Conservation (phyloP, 2,888 invertebrate genomes). For the Hecatera dysodea region DNA sequence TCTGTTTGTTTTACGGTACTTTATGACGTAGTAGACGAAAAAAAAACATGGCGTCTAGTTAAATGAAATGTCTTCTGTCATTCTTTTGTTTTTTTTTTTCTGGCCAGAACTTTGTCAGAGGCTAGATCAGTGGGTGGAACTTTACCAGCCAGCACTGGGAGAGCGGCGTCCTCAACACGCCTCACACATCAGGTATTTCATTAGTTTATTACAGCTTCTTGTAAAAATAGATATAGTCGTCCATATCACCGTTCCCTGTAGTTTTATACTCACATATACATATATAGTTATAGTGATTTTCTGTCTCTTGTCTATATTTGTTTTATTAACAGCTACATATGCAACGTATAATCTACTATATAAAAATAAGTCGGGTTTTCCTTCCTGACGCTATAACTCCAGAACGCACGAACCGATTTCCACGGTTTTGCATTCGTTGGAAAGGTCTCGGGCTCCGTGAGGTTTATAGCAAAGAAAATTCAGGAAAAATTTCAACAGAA, state of each 20-base stretch:
- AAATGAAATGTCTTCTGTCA: not conserved
- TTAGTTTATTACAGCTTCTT: not conserved
- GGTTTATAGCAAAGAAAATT: too few relatives aligned
- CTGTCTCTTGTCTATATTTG: too few relatives aligned
- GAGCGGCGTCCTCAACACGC: slow-evolving; percentile 87
- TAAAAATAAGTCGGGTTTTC: too few relatives aligned
- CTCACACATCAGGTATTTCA: slow-evolving; percentile 85
- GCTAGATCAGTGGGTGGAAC: slow-evolving; percentile 89
- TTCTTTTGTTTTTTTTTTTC: not conserved
- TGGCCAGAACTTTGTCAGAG: slow-evolving; percentile 83
- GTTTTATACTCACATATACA: not conserved
- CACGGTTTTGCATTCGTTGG: too few relatives aligned
- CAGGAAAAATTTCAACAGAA: too few relatives aligned
- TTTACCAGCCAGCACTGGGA: slow-evolving; percentile 86
- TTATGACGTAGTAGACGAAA: too few relatives aligned
- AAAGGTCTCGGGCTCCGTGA: too few relatives aligned
- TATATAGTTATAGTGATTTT: not conserved
- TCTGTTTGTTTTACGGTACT: too few relatives aligned
- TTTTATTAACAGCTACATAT: not conserved
- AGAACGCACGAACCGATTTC: too few relatives aligned
- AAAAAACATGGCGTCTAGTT: too few relatives aligned
- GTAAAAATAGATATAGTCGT: not conserved
- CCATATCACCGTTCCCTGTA: not conserved
- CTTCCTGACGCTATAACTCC: too few relatives aligned
- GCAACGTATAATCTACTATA: too few relatives aligned